These are phyloP conservation scores for Tauraco hartlaubi DNA, from an alignment of 2,797 vertebrate genomes.

Conservation along the genomic window DNA sequence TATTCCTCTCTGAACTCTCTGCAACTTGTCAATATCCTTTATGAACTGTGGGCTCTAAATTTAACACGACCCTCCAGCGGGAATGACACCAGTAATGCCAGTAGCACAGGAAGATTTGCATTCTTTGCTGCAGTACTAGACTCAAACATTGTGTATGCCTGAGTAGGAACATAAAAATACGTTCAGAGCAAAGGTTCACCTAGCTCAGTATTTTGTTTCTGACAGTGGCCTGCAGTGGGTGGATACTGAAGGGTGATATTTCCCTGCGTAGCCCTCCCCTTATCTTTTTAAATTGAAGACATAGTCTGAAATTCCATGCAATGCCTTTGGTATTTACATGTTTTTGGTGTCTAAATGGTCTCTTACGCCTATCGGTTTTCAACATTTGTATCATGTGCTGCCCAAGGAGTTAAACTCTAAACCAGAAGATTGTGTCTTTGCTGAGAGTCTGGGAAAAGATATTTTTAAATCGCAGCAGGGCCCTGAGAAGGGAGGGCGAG, in stretches of 20 bases:
- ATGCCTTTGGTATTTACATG: neutral
- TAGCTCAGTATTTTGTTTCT: neutral
- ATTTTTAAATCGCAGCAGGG: conserved; percentile 8
- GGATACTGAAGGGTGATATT: neutral
- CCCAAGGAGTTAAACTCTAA: neutral
- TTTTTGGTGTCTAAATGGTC: neutral
- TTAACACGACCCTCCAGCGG: neutral
- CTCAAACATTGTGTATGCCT: neutral
- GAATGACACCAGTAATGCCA: neutral
- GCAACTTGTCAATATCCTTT: conserved; percentile 11
- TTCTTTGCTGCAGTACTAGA: neutral
- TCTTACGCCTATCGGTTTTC: neutral
- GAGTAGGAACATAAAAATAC: neutral
- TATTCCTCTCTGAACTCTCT: neutral
- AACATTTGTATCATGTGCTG: neutral
- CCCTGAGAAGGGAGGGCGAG: neutral
- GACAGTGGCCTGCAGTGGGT: neutral
- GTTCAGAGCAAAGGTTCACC: neutral
- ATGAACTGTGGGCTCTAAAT: neutral
- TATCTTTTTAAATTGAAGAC: neutral
- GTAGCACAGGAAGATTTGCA: neutral
- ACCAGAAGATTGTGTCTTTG: neutral
- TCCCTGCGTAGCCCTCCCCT: neutral
- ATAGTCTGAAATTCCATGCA: neutral
- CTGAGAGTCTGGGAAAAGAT: neutral